Evolutionary conservation across 2,113 vertebrate genomes (phyloP).

Genomic region (Pandion haliaetus): DNA sequence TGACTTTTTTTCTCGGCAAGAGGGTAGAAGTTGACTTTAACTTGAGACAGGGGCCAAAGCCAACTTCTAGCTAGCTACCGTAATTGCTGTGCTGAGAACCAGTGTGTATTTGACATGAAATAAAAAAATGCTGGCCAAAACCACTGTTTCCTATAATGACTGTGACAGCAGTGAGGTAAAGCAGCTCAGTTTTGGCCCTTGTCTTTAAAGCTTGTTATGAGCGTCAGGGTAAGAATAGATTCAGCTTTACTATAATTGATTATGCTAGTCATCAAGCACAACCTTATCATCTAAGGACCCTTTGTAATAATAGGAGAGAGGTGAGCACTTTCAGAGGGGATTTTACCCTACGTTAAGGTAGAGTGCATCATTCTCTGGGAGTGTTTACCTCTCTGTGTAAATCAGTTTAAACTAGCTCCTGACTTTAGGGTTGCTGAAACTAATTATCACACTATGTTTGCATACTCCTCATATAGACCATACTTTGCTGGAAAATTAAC

Average conservation of each 20-base stretch:
- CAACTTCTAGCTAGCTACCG: background rate
- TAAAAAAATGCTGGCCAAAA: background rate
- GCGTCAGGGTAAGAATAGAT: background rate
- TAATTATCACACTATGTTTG: background rate
- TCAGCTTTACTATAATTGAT: background rate
- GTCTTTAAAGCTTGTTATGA: background rate
- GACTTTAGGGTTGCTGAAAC: background rate
- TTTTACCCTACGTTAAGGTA: background rate
- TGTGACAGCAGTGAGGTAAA: background rate
- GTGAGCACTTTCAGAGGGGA: background rate
- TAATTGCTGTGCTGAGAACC: background rate
- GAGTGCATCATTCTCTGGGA: background rate
- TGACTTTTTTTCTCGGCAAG: background rate
- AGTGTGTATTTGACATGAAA: background rate
- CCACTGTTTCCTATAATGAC: background rate
- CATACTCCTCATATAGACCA: background rate
- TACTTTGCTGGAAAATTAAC: background rate
- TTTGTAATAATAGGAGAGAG: background rate
- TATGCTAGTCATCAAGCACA: background rate
- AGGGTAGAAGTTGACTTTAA: background rate
- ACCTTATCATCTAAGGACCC: background rate
- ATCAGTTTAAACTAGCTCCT: background rate
- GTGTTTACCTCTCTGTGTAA: rapidly evolving
- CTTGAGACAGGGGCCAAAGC: background rate
- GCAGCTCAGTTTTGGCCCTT: background rate